Base-by-base conservation (phyloP, 2,797 vertebrate species). In the Passerculus sandwichensis region DNA sequence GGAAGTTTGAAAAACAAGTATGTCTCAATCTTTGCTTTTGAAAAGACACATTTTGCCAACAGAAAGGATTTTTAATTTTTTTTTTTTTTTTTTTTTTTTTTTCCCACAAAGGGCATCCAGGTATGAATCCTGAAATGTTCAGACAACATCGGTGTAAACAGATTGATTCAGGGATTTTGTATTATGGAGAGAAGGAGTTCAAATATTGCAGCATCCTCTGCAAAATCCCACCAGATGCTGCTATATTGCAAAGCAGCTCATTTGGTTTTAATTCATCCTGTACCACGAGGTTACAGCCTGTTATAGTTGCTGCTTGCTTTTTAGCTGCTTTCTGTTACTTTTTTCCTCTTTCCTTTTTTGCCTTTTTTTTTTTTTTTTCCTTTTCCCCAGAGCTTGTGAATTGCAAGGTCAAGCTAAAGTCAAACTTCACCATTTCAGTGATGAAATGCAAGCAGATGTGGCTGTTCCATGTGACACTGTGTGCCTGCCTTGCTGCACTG, bases 381-480 rank as follows among this genome's bases (percentile, higher is more conserved):
- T 76, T 74, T 89, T 44, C 54, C 27, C 88, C 15, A 42, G 88
- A 93, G 94, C 93, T 92, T 83, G 96, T 95, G 97, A 97, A 97
- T 97, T 97, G 91, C 94, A 98, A 98, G 98, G 97, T 98, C 97
- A 98, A 91, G 88, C 96, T 96, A 83, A 97, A 98, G 97, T 98
- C 97, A 98, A 96, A 96, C 97, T 97, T 95, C 50, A 94, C 91
- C 84, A 88, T 91, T 97, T 96, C 34, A 13, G 93, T 85, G 94
- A 96, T 97, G 97, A 98, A 98, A 98, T 82, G 80, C 96, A 98
- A 98, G 97, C 98, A 98, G 98, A 97, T 97, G 97, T 97, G 96
- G 95, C 96, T 93, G 93, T 71, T 97, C 59, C 69, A 64, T 92
- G 72, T 74, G 95, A 95, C 89, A 77, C 83, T 86, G 91, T 48